phyloP scores from a whole-genome alignment of 2,888 invertebrate species.

The Leptinotarsa rubiginosa region DNA sequence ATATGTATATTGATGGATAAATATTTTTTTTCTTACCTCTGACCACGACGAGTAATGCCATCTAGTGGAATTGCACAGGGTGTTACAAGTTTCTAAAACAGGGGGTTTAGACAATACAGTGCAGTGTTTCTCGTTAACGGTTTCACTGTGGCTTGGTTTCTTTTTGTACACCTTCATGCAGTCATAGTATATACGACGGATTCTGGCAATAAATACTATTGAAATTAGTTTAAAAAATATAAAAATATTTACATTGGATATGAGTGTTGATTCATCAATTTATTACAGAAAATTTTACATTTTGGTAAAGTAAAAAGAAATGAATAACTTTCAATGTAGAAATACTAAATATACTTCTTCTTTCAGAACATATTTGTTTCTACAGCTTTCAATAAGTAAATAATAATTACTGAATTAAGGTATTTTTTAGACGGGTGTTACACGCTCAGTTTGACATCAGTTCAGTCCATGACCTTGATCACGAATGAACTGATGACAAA shows the following conservation, averaged over 20 bases:
- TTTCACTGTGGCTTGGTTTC: constrained; percentile 47
- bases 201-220: constrained; percentile 46
- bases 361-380: too few relatives aligned
- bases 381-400: too few relatives aligned
- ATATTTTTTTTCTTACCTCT: constrained; percentile 65
- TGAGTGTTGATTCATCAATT: neutral
- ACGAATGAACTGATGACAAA: too few relatives aligned
- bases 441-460: too few relatives aligned
- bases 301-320: too few relatives aligned
- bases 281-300: too few relatives aligned
- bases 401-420: too few relatives aligned
- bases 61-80: constrained; percentile 73
- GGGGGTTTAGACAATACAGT: constrained; percentile 68
- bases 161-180: constrained; percentile 70
- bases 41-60: constrained; percentile 84
- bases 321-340: too few relatives aligned
- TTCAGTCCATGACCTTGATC: too few relatives aligned
- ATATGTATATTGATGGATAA: constrained; percentile 34
- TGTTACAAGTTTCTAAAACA: constrained; percentile 70
- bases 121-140: constrained; percentile 66
- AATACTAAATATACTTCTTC: too few relatives aligned
- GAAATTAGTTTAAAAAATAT: neutral
- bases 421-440: too few relatives aligned
- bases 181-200: constrained; percentile 70
- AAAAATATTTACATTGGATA: neutral